phyloP scores from a whole-genome alignment of 2,888 invertebrate species.

The Erynnis tages region DNA sequence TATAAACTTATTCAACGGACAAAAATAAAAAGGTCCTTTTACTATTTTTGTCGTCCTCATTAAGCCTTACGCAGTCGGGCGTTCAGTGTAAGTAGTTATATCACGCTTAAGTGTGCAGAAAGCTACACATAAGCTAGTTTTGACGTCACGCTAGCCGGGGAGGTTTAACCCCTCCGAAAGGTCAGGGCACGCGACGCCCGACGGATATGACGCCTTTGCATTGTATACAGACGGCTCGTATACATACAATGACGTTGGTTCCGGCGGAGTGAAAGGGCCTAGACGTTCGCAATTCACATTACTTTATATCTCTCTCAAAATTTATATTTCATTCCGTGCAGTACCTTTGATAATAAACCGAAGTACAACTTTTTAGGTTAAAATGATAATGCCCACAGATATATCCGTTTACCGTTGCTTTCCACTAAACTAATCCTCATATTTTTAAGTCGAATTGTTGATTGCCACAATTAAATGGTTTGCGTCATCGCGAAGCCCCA shows the following conservation, averaged over 20 bases:
- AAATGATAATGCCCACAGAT: too few species aligned
- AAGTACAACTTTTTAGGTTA: too few species aligned
- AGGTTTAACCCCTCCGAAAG: constrained; percentile 40
- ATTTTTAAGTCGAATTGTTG: too few species aligned
- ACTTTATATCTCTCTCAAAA: not conserved
- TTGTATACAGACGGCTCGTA: constrained; percentile 28
- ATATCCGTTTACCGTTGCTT: too few species aligned
- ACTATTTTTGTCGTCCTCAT: not conserved
- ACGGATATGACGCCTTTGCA: constrained; percentile 38
- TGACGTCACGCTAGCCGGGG: constrained; percentile 35
- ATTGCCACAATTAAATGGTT: constrained; percentile 7
- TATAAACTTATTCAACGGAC: too few species aligned
- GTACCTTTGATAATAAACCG: not conserved
- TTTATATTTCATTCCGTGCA: not conserved
- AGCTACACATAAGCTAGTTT: constrained; percentile 24
- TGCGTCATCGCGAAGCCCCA: constrained; percentile 8
- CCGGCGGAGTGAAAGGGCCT: constrained; percentile 8
- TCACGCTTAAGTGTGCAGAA: constrained; percentile 17
- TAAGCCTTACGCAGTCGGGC: constrained; percentile 8
- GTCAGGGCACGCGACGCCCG: constrained; percentile 36
- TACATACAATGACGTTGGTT: constrained; percentile 10
- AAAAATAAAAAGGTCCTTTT: not conserved
- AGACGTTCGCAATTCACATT: constrained; percentile 10
- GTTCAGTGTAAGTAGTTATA: constrained; percentile 27
- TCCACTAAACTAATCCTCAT: too few species aligned